Evolutionary conservation across 2,113 vertebrate species (phyloP).

Genomic region (Gambusia holbrooki): DNA sequence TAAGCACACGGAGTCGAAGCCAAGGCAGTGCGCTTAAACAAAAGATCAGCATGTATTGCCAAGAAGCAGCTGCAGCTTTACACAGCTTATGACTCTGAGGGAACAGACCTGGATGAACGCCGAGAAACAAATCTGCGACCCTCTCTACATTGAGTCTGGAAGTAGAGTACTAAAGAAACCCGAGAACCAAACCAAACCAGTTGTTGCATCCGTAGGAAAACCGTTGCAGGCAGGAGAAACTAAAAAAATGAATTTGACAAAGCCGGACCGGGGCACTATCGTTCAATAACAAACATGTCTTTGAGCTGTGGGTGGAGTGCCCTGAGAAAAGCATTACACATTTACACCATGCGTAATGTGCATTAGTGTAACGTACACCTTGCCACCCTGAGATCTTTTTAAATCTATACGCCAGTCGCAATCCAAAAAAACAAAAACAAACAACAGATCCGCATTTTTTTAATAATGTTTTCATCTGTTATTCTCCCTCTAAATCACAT

Average conservation of each 20-base stretch:
- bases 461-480: too few species aligned
- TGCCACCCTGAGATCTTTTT: neutral
- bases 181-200: slow-evolving; percentile 29
- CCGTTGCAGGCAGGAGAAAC: neutral
- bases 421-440: too few species aligned
- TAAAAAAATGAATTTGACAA: too few species aligned
- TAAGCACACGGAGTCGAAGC: neutral
- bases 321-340: too few species aligned
- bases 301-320: too few species aligned
- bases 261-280: too few species aligned
- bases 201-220: slow-evolving; percentile 2
- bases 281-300: too few species aligned
- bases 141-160: slow-evolving; percentile 28
- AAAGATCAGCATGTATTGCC: slow-evolving; percentile 41
- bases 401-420: neutral
- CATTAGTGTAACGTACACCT: too few species aligned
- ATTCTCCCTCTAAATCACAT: too few species aligned
- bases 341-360: too few species aligned
- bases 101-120: slow-evolving; percentile 19
- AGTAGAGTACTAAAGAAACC: slow-evolving; percentile 47
- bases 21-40: neutral
- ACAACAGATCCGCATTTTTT: too few species aligned
- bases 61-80: slow-evolving; percentile 26
- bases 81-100: slow-evolving; percentile 39
- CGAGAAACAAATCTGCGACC: slow-evolving; percentile 24